Evolutionary conservation across 2,888 invertebrate species (phyloP).

Genomic region (Apodemia duryi): DNA sequence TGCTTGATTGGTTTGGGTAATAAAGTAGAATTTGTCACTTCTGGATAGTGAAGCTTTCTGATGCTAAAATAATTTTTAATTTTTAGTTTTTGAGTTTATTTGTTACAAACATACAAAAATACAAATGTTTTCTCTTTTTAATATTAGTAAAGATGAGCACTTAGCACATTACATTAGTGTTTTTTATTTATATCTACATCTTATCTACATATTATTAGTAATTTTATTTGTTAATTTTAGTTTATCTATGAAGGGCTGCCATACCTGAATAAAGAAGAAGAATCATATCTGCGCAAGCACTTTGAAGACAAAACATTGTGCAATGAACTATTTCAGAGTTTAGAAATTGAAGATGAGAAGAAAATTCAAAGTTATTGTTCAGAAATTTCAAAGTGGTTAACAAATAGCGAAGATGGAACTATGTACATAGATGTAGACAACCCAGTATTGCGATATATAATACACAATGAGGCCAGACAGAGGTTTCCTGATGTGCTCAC

Average conservation of each 20-base stretch:
- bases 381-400: slow-evolving; percentile 62
- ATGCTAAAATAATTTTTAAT: too few relatives aligned
- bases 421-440: slow-evolving; percentile 60
- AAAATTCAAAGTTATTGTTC: slow-evolving; percentile 56
- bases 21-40: too few relatives aligned
- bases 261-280: slow-evolving; percentile 80
- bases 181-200: not conserved
- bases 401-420: slow-evolving; percentile 49
- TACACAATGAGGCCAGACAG: slow-evolving; percentile 79
- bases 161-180: not conserved
- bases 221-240: slow-evolving; percentile 54
- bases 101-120: too few relatives aligned
- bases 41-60: too few relatives aligned
- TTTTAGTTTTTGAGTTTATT: too few relatives aligned
- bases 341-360: slow-evolving; percentile 52
- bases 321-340: slow-evolving; percentile 38
- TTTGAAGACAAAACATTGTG: slow-evolving; percentile 49
- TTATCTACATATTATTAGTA: too few relatives aligned
- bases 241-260: slow-evolving; percentile 83
- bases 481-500: slow-evolving; percentile 70
- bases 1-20: too few relatives aligned
- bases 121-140: too few relatives aligned
- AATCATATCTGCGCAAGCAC: slow-evolving; percentile 49
- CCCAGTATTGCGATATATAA: slow-evolving; percentile 73
- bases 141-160: not conserved